Evolutionary conservation across 2,797 vertebrate genomes (phyloP).

Genomic region (Sciurus vulgaris): DNA sequence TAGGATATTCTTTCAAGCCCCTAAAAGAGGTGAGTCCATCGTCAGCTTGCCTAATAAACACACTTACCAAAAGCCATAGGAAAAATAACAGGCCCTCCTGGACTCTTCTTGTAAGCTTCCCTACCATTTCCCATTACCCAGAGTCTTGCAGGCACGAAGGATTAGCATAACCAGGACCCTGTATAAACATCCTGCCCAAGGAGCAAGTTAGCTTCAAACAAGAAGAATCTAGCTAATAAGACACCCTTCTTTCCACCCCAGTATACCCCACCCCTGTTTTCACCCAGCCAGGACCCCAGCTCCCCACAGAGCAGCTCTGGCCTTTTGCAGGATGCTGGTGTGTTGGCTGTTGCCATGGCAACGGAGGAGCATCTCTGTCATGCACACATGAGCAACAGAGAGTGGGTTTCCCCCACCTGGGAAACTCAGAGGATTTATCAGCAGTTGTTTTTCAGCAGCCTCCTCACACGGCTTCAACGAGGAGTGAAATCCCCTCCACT

Average conservation of each 20-base stretch:
- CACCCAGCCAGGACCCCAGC: conserved; percentile 64
- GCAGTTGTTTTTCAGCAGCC: conserved; percentile 65
- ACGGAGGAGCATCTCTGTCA: conserved; percentile 74
- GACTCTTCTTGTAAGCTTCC: neutral
- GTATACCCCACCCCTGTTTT: conserved; percentile 44
- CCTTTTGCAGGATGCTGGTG: conserved; percentile 55
- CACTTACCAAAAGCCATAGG: conserved; percentile 20
- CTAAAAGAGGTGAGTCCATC: conserved; percentile 41
- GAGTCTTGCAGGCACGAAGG: conserved; percentile 1
- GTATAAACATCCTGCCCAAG: neutral
- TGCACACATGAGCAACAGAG: conserved; percentile 57
- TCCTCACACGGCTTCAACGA: conserved; percentile 11
- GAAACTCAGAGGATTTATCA: conserved; percentile 71
- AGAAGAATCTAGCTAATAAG: conserved; percentile 43
- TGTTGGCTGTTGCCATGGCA: conserved; percentile 81
- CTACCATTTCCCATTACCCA: conserved; percentile 19
- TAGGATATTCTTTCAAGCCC: neutral
- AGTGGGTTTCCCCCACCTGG: conserved; percentile 74
- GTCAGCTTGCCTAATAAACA: conserved; percentile 53
- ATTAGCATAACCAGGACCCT: neutral
- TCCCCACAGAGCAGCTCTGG: conserved; percentile 72
- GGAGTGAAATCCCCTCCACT: conserved; percentile 41
- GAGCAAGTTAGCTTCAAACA: conserved; percentile 42
- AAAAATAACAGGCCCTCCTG: conserved; percentile 34
- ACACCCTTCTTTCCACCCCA: neutral